Base-by-base conservation (phyloP, 2,113 vertebrate genomes). In the Bolborhynchus lineola region DNA sequence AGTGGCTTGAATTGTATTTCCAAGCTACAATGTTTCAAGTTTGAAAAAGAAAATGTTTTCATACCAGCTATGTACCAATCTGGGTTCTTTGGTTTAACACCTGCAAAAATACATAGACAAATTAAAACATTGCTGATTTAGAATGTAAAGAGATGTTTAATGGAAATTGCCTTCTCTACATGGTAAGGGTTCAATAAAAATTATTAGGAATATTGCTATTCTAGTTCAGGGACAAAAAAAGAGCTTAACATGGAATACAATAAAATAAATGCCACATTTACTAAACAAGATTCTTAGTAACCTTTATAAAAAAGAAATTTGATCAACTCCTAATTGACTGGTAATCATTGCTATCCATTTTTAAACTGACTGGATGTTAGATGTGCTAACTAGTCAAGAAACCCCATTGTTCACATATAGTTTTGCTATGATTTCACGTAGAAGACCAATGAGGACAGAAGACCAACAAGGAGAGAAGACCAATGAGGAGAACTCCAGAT, bases 1-100 rank as follows among this genome's bases (percentile, higher is more conserved):
- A 52, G 52, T 23, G 20, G 0, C 20, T 76, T 68, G 64, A 75
- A 47, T 42, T 69, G 7, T 21, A 77, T 63, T 62, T 79, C 37
- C 35, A 83, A 82, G 26, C 47, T 12, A 70, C 7, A 80, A 41
- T 16, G 11, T 31, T 75, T 75, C 15, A 76, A 57, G 46, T 35
- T 50, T 33, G 69, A 78, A 60, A 90, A 90, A 88, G 21, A 75
- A 39, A 82, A n/a, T 47, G n/a, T 44, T 50, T 81, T 97, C 99
- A 98, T 98, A 99, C 99, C 98, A 62, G 98, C 94, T 12, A 97
- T 98, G 97, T 99, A 99, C 99, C 99, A 99, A 28, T 97, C 92
- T 8, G 99, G 99, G 91, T 97, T 98, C 53, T 96, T 98, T 88
- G 99, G 98, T 95, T 97, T 97, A 85, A 98, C 96, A 97, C 99